Evolutionary conservation across 1,140 invertebrate species (phyloP).

Genomic region (Mercenaria mercenaria): DNA sequence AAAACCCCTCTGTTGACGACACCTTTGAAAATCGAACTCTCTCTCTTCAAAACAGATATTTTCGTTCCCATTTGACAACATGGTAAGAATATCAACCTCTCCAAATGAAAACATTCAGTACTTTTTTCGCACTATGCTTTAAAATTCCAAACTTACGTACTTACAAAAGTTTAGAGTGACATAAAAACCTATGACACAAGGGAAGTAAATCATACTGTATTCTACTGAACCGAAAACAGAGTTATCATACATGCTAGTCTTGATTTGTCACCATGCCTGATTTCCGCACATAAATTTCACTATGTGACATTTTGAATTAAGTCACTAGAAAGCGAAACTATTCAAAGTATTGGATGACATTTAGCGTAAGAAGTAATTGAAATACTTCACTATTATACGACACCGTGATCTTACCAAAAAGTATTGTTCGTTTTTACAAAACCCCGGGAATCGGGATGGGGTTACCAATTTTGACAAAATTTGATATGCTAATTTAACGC

Average conservation of each 20-base stretch:
- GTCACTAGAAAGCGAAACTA: background rate
- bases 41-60: no score
- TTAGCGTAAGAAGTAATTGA: background rate
- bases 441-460: background rate
- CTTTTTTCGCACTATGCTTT: no score
- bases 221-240: background rate
- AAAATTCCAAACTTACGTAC: no score
- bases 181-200: background rate
- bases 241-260: background rate
- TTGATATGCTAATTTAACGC: background rate
- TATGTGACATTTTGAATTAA: conserved; percentile 20
- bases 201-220: background rate
- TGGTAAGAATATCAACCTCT: no score
- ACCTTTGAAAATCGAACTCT: no score
- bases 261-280: no score
- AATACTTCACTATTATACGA: background rate
- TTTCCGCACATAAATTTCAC: background rate
- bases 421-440: background rate
- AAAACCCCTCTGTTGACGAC: no score
- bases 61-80: no score
- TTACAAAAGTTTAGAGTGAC: no score
- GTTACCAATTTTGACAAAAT: background rate
- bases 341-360: background rate
- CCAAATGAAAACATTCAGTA: no score
- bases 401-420: background rate